Evolutionary conservation across 30 jellyfish, hydroid and myxozoan species (phyloP).

Genomic region (Clytia hemisphaerica): DNA sequence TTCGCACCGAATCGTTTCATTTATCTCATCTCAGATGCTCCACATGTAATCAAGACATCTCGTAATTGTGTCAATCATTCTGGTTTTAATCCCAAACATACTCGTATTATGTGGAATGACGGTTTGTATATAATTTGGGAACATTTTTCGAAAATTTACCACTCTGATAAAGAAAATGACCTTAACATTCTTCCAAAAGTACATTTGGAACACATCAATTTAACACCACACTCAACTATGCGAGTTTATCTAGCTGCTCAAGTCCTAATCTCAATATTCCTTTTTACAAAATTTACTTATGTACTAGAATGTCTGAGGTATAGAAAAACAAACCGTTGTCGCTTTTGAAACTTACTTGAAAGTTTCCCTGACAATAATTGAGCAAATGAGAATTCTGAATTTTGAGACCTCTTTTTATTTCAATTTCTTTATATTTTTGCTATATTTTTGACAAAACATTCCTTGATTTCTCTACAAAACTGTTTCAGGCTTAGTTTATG

Average conservation of each 20-base stretch:
- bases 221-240: slow-evolving; percentile 21
- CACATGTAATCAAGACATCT: slow-evolving; percentile 31
- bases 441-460: no score
- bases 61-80: slow-evolving; percentile 23
- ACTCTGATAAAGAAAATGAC: background rate
- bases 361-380: no score
- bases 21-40: slow-evolving; percentile 25
- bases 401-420: no score
- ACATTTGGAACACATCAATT: slow-evolving; percentile 13
- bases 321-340: no score
- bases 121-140: background rate
- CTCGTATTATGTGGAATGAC: slow-evolving; percentile 20
- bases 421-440: no score
- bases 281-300: no score
- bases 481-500: no score
- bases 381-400: no score
- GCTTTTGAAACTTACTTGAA: no score
- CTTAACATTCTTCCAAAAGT: background rate
- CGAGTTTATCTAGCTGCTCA: slow-evolving; percentile 35
- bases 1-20: slow-evolving; percentile 14
- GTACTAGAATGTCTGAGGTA: no score
- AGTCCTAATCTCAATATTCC: slow-evolving; percentile 16
- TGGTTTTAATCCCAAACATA: slow-evolving; percentile 4
- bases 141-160: slow-evolving; percentile 14
- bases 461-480: no score